Conservation (phyloP, 2,888 invertebrate species). For the Chrysolina americana region DNA sequence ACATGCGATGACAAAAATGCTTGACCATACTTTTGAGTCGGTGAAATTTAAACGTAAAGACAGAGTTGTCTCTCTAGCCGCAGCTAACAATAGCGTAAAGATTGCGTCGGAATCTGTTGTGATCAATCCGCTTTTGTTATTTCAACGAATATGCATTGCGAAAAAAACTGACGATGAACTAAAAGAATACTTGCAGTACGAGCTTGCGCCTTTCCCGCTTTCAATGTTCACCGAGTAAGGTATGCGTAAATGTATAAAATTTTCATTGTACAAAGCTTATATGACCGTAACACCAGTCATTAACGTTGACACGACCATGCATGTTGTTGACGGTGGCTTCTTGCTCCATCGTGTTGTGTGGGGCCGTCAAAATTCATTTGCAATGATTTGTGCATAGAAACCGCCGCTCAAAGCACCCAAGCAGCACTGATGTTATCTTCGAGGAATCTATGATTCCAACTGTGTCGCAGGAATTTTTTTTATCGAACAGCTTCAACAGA, state of each 20-base stretch:
- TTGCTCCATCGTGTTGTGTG: neutral
- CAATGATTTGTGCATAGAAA: neutral
- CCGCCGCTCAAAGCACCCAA: neutral
- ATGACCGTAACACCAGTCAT: neutral
- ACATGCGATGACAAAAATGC: too few species aligned
- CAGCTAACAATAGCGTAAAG: too few species aligned
- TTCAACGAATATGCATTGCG: slow-evolving; percentile 5
- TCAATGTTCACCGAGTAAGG: slow-evolving; percentile 35
- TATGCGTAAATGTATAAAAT: slow-evolving; percentile 39
- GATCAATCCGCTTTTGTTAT: neutral
- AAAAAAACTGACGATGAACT: slow-evolving; percentile 33
- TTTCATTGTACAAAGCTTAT: slow-evolving; percentile 25
- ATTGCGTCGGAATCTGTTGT: too few species aligned
- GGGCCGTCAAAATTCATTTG: neutral
- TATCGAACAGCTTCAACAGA: slow-evolving; percentile 51
- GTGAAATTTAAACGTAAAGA: too few species aligned
- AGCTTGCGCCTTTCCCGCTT: slow-evolving; percentile 25
- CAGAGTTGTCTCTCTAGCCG: too few species aligned
- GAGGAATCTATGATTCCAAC: slow-evolving; percentile 47
- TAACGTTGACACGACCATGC: neutral
- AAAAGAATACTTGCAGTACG: slow-evolving; percentile 16
- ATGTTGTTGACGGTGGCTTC: neutral
- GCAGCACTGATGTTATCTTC: neutral
- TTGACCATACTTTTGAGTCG: too few species aligned
- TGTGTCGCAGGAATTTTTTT: slow-evolving; percentile 51